Evolutionary conservation across 2,888 invertebrate genomes (phyloP).

Genomic region (Bugula neritina): DNA sequence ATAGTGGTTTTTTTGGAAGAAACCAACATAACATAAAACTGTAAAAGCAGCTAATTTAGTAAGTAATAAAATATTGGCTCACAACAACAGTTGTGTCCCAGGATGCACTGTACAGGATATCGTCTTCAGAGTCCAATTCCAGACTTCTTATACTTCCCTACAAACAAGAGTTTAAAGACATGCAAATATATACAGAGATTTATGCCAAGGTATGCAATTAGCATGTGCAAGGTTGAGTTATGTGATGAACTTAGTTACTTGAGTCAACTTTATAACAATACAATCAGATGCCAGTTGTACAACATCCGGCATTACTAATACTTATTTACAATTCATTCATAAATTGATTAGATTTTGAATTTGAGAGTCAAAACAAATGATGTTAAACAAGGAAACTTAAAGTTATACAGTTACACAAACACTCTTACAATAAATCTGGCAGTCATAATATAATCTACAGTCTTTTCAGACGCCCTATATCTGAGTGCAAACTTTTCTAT

Average conservation of each 20-base stretch:
- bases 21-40: too few species aligned
- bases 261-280: too few species aligned
- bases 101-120: constrained; percentile 44
- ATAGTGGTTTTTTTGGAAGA: too few species aligned
- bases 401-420: constrained; percentile 23
- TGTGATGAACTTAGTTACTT: too few species aligned
- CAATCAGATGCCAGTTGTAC: background rate
- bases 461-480: background rate
- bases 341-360: background rate
- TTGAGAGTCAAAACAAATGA: constrained; percentile 2
- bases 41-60: too few species aligned
- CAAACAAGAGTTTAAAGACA: background rate
- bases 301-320: background rate
- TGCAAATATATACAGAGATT: background rate
- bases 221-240: too few species aligned
- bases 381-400: background rate
- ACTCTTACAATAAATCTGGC: background rate
- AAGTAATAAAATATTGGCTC: too few species aligned
- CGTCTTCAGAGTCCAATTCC: constrained; percentile 36
- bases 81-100: constrained; percentile 50
- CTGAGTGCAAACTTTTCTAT: background rate
- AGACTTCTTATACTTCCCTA: constrained; percentile 46
- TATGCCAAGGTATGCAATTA: background rate
- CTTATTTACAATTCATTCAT: constrained; percentile 5
- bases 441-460: background rate